A percentile compares a stretch with the other conserved stretches of the same genome.
These are phyloP conservation scores for Hippasteria phrygiana DNA, from an alignment of 53 echinoderm and acorn worm species.

Conservation along the genomic window DNA sequence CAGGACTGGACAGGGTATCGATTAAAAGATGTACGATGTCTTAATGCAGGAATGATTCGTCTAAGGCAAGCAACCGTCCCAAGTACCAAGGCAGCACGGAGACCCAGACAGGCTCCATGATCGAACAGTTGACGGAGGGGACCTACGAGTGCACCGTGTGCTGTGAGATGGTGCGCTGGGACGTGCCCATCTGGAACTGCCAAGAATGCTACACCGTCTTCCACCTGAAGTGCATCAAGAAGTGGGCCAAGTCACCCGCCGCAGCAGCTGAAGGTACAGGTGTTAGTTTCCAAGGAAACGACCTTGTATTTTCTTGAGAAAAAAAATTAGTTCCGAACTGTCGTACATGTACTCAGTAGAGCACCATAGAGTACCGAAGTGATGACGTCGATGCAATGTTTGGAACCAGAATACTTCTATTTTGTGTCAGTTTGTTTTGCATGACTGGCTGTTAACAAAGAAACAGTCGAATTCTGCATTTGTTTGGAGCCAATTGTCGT, in stretches of 20 bases:
- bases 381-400: no score
- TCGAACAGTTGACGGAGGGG: slow-evolving; percentile 89
- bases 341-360: no score
- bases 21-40: neutral
- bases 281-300: neutral
- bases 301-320: no score
- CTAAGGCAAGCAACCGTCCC: slow-evolving; percentile 12
- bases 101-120: slow-evolving; percentile 89
- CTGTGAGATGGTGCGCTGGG: slow-evolving; percentile 81
- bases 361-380: no score
- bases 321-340: no score
- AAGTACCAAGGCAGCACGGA: slow-evolving; percentile 67
- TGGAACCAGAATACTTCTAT: no score
- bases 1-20: no score
- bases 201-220: slow-evolving; percentile 93
- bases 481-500: no score
- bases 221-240: slow-evolving; percentile 91
- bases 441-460: no score
- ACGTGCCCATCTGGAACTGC: slow-evolving; percentile 91
- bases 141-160: slow-evolving; percentile 94
- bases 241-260: slow-evolving; percentile 91
- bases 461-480: no score
- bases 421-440: no score
- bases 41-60: neutral
- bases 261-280: slow-evolving; percentile 82